Conservation (phyloP, 1,140 invertebrate genomes). For the Ips typographus region DNA sequence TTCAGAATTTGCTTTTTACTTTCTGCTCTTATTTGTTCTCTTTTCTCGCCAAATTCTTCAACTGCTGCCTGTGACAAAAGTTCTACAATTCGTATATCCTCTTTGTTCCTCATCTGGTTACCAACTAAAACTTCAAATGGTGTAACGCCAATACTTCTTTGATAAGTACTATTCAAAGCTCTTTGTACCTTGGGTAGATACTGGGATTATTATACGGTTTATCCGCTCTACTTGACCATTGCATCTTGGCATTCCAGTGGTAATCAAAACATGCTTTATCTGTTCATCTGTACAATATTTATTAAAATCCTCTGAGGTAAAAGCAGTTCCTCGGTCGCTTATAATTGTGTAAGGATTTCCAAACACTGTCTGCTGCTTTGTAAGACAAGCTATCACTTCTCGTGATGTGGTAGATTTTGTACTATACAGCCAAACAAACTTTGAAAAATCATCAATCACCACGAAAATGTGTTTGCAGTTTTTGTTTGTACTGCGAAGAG, state of each 20-base stretch:
- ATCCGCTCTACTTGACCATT: too few relatives aligned
- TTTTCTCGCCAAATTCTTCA: slow-evolving; percentile 21
- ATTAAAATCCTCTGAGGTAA: too few relatives aligned
- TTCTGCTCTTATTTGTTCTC: slow-evolving; percentile 40
- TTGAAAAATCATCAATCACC: slow-evolving; percentile 51
- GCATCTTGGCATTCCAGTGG: too few relatives aligned
- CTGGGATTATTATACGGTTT: slow-evolving; percentile 42
- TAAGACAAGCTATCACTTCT: slow-evolving; percentile 40
- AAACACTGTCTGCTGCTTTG: slow-evolving; percentile 38
- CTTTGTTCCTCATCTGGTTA: slow-evolving; percentile 38
- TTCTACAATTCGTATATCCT: slow-evolving; percentile 38
- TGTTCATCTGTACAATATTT: too few relatives aligned
- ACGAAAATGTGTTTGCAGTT: slow-evolving; percentile 51
- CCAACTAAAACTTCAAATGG: slow-evolving; percentile 49
- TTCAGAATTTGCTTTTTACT: slow-evolving; percentile 42
- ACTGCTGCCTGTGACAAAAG: slow-evolving; percentile 7
- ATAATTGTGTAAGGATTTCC: slow-evolving; percentile 2
- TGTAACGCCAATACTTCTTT: slow-evolving; percentile 44
- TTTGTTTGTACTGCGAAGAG: slow-evolving; percentile 43
- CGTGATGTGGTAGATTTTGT: slow-evolving; percentile 44
- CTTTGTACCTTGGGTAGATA: slow-evolving; percentile 43
- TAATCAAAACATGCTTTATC: too few relatives aligned
- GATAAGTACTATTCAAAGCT: slow-evolving; percentile 46
- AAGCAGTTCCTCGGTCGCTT: too few relatives aligned
- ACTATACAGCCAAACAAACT: slow-evolving; percentile 48